phyloP scores from a whole-genome alignment of 2,888 invertebrate genomes.

The Standfussiana lucernea region DNA sequence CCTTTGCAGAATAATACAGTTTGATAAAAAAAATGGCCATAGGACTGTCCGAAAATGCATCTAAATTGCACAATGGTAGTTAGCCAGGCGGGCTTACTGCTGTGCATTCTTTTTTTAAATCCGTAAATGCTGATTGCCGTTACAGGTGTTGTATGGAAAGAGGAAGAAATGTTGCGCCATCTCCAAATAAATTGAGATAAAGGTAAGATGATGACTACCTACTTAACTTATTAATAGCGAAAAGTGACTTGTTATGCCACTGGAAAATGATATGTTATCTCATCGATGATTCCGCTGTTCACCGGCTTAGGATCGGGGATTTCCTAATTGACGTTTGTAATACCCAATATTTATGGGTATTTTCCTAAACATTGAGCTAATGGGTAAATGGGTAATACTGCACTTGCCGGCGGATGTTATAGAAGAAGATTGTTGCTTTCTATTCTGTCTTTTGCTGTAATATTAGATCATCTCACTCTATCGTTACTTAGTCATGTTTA shows the following conservation, averaged over 20 bases:
- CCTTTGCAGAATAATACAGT: not conserved
- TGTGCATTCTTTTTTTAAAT: not conserved
- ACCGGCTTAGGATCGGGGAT: conserved; percentile 29
- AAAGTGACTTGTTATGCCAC: conserved; percentile 11
- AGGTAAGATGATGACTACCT: not conserved
- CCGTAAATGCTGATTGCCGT: not conserved
- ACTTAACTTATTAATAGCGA: conserved; percentile 1
- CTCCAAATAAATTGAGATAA: conserved; percentile 6
- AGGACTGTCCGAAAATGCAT: not conserved
- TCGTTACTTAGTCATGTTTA: not conserved
- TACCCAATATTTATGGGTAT: conserved; percentile 26
- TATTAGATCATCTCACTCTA: conserved; percentile 6
- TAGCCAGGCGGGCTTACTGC: too few relatives aligned
- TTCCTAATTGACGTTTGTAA: conserved; percentile 24
- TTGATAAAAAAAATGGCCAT: not conserved
- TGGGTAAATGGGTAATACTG: not conserved
- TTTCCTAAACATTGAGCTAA: conserved; percentile 15
- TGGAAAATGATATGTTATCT: conserved; percentile 33
- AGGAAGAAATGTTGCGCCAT: not conserved
- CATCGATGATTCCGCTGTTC: conserved; percentile 28
- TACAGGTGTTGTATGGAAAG: not conserved
- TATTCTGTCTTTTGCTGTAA: not conserved
- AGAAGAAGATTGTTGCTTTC: not conserved
- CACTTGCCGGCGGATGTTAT: not conserved
- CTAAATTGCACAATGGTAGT: not conserved